A percentile compares a stretch with the other conserved stretches of the same genome.
These are phyloP conservation scores for Pocillopora verrucosa DNA, from an alignment of 64 coral and sea anemone species.

Conservation along the genomic window DNA sequence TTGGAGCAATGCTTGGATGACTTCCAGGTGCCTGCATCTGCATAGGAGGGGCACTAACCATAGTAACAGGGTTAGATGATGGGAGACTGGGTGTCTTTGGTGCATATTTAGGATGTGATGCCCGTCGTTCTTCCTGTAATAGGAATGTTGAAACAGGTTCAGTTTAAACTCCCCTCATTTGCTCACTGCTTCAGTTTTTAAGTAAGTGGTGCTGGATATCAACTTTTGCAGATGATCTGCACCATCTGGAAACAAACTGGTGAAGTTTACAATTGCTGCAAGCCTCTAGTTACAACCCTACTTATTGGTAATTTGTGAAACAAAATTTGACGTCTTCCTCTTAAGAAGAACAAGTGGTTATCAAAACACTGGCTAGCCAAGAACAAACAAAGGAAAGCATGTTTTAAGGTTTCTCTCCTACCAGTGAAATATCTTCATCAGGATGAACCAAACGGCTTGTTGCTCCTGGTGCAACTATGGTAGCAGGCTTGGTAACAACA, in stretches of 20 bases:
- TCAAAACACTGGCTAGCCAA: too few relatives aligned
- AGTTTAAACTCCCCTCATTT: too few relatives aligned
- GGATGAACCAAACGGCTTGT: slow-evolving; percentile 95
- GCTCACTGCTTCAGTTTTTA: too few relatives aligned
- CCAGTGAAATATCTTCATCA: slow-evolving; percentile 98
- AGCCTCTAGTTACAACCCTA: background rate
- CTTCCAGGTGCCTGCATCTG: slow-evolving; percentile 53
- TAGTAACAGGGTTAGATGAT: slow-evolving; percentile 64
- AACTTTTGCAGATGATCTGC: too few relatives aligned
- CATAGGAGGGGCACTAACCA: slow-evolving; percentile 40
- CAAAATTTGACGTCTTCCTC: background rate
- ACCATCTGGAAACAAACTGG: too few relatives aligned
- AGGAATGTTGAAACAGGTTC: background rate
- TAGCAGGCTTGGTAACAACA: slow-evolving; percentile 85
- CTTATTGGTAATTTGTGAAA: background rate
- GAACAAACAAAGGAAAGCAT: too few relatives aligned
- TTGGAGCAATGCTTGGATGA: slow-evolving; percentile 25
- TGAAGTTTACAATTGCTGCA: too few relatives aligned
- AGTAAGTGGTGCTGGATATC: too few relatives aligned
- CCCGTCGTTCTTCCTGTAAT: slow-evolving; percentile 85
- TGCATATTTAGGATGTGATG: slow-evolving; percentile 81
- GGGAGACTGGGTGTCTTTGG: slow-evolving; percentile 82
- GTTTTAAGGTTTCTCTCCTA: background rate
- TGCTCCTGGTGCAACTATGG: slow-evolving; percentile 89
- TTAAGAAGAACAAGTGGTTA: background rate